These are phyloP conservation scores for Chironomus riparius DNA, from an alignment of 2,888 invertebrate genomes.

Conservation along the genomic window DNA sequence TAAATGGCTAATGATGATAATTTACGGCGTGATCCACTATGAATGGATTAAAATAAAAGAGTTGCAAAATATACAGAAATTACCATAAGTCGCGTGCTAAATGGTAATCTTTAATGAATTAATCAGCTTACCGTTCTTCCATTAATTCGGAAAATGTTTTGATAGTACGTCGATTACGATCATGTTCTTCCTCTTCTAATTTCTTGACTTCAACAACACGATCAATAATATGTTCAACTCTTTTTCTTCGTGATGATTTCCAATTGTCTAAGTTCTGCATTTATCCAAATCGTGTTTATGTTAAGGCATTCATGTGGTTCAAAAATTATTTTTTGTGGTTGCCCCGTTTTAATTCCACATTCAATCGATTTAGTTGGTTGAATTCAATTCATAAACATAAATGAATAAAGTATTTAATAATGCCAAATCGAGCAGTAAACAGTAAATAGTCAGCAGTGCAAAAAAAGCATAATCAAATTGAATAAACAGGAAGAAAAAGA, in stretches of 20 bases:
- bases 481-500: conserved; percentile 1
- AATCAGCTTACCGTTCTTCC: conserved; percentile 62
- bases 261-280: conserved; percentile 81
- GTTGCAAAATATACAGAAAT: not conserved
- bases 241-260: conserved; percentile 88
- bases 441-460: not conserved
- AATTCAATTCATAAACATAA: not conserved
- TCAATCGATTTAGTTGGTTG: too few species aligned
- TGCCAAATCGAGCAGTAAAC: not conserved
- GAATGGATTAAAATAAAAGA: not conserved
- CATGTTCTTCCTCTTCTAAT: conserved; percentile 68
- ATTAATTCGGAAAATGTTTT: conserved; percentile 94
- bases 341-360: not conserved
- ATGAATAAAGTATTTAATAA: not conserved
- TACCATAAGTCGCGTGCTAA: not conserved
- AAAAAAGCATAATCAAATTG: not conserved
- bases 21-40: conserved; percentile 49
- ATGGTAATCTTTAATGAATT: not conserved
- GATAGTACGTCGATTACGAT: conserved; percentile 63
- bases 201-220: conserved; percentile 83
- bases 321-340: not conserved
- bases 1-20: conserved; percentile 57
- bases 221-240: conserved; percentile 83
- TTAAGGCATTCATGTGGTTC: not conserved
- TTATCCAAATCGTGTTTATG: not conserved